A percentile compares a stretch with the other conserved stretches of the same genome.
Conservation (phyloP, 2,113 vertebrate species). For the Ploceus nigricollis region DNA sequence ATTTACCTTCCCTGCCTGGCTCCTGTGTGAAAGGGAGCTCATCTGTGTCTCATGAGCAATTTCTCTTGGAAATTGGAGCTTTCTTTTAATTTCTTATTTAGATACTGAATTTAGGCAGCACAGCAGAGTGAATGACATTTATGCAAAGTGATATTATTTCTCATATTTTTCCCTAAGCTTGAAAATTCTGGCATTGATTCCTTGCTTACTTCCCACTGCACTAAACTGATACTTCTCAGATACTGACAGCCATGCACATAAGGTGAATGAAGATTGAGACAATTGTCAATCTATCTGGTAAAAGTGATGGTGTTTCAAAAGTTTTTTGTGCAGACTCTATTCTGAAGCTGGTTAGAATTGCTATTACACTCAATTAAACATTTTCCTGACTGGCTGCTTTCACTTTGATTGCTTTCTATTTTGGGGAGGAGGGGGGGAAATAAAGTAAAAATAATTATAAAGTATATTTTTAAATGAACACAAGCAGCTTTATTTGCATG, state of each 20-base stretch:
- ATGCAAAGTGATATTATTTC: conserved; percentile 49
- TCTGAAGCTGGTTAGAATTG: background rate
- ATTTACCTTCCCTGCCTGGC: background rate
- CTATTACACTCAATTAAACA: conserved; percentile 37
- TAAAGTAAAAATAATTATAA: conserved; percentile 52
- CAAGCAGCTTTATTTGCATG: conserved; percentile 36
- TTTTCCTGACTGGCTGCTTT: conserved; percentile 22
- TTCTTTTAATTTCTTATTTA: background rate
- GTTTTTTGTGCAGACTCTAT: background rate
- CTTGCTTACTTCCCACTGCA: conserved; percentile 41
- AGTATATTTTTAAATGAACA: conserved; percentile 35
- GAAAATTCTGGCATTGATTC: conserved; percentile 56
- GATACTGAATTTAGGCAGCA: conserved; percentile 1
- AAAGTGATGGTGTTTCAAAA: conserved; percentile 16
- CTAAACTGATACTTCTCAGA: conserved; percentile 48
- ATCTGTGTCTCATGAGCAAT: background rate
- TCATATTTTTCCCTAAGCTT: conserved; percentile 49
- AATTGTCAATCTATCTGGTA: conserved; percentile 40
- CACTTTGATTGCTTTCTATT: conserved; percentile 20
- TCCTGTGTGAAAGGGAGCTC: background rate
- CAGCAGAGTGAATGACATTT: conserved; percentile 37
- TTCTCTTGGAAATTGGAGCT: too few relatives aligned
- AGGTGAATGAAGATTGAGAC: conserved; percentile 52
- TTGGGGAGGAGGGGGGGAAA: background rate
- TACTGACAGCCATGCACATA: conserved; percentile 43